Conservation (phyloP, 92 coral and sea anemone genomes). For the Palythoa caribaeorum region DNA sequence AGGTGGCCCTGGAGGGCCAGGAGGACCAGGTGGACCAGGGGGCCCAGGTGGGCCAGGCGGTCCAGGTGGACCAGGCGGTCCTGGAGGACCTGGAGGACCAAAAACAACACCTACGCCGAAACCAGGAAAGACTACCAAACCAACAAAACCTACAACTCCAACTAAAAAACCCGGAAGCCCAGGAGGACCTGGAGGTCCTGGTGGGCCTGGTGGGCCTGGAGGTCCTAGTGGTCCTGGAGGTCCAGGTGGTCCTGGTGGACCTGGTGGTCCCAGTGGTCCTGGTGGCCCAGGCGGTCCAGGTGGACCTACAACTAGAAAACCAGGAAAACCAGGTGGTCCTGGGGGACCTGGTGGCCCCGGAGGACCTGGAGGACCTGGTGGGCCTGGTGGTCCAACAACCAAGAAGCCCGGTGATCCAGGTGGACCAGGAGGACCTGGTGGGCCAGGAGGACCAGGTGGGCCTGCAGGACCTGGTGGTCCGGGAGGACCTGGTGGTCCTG, state of each 20-base stretch:
- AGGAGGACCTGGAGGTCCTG: slow-evolving; percentile 71
- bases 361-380: slow-evolving; percentile 82
- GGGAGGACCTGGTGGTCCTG: slow-evolving; percentile 75
- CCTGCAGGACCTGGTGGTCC: slow-evolving; percentile 86
- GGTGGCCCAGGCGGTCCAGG: slow-evolving; percentile 81
- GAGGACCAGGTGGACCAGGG: slow-evolving; percentile 60
- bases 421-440: slow-evolving; percentile 40
- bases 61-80: slow-evolving; percentile 84
- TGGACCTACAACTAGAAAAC: slow-evolving; percentile 33
- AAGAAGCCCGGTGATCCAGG: slow-evolving; percentile 2
- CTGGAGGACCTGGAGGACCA: slow-evolving; percentile 67
- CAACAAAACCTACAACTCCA: slow-evolving; percentile 59
- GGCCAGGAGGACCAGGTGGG: slow-evolving; percentile 75
- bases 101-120: slow-evolving; percentile 59
- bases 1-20: slow-evolving; percentile 58
- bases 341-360: slow-evolving; percentile 86
- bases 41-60: slow-evolving; percentile 86
- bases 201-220: slow-evolving; percentile 83
- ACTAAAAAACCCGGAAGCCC: slow-evolving; percentile 68
- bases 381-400: slow-evolving; percentile 57
- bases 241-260: slow-evolving; percentile 79
- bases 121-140: slow-evolving; percentile 71
- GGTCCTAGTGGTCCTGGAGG: slow-evolving; percentile 94
- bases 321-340: slow-evolving; percentile 75
- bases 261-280: slow-evolving; percentile 71